Base-by-base conservation (phyloP, 1,140 invertebrate species). In the Leptinotarsa texana region DNA sequence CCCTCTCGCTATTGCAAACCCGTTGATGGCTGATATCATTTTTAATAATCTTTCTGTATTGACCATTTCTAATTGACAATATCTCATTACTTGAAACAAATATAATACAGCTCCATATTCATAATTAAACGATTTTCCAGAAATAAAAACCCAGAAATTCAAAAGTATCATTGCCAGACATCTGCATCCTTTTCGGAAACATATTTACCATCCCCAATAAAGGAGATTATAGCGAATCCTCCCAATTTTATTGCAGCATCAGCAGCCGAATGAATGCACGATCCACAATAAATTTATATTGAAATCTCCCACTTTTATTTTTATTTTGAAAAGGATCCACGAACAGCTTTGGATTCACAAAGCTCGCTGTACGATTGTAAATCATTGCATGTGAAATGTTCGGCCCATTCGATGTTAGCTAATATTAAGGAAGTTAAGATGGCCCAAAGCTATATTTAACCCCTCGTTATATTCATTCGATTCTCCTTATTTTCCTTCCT, bases 381-480 rank as follows among this genome's bases (percentile, higher is more conserved):
- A 68, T 68, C 66, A 68, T 47, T 27, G 66, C 66, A 68, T 68
- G 24, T 42, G 42, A 33, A 68, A 47, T 68, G 66, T 68, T 68
- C 66, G 66, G 66, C 66, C 66, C 66, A 68, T 68, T 68, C 66
- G 17, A 27, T 68, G 66, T 68, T 68, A 68, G 66, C 66, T 68
- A 68, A 68, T 68, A 68, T 68, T 68, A 68, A 68, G 66, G 66
- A 68, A 68, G 24, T 68, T 68, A 33, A n/a, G 66, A 68, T 47
- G 33, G 66, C 66, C 66, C 2, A 8, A 47, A 68, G 66, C 66
- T 47, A 68, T 68, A 68, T 68, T 68, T 68, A 68, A 68, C 66
- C 66, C 66, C 24, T 68, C 66, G 66, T 42, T 68, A 47, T 68
- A 68, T 68, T 68, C 66, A 68, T 68, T 47, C 66, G 66, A 68